phyloP scores from a whole-genome alignment of 2,113 vertebrate genomes.

The Heterocephalus glaber region DNA sequence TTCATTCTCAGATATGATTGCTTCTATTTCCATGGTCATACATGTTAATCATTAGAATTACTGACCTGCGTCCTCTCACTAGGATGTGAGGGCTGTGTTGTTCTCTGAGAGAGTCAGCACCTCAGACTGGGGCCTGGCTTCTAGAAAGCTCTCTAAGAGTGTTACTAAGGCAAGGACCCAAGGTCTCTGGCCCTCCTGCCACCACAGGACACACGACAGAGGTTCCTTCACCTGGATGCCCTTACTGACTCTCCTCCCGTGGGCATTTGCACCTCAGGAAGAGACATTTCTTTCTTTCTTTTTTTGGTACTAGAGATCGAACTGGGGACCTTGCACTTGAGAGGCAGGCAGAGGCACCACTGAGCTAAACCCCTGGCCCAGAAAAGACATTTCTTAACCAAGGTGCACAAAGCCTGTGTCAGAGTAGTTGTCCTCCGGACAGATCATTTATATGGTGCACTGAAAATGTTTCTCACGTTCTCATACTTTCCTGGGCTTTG shows the following conservation, averaged over 20 bases:
- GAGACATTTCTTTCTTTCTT: not conserved
- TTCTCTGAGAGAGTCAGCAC: not conserved
- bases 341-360: no score
- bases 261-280: not conserved
- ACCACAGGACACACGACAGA: not conserved
- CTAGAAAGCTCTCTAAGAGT: not conserved
- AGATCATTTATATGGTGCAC: rapidly evolving
- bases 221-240: not conserved
- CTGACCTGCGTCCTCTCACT: not conserved
- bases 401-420: not conserved
- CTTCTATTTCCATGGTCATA: not conserved
- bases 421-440: not conserved
- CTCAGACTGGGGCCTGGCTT: not conserved
- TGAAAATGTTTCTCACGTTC: not conserved
- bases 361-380: no score
- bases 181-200: not conserved
- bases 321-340: no score
- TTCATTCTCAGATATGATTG: not conserved
- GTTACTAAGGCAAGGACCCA: rapidly evolving
- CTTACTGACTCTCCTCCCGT: not conserved
- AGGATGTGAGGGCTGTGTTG: not conserved
- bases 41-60: no score
- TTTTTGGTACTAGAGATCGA: no score
- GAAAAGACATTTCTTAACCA: not conserved
- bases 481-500: not conserved